Evolutionary conservation across 2,797 vertebrate species (phyloP).

Genomic region (Odontamblyopus rebecca): DNA sequence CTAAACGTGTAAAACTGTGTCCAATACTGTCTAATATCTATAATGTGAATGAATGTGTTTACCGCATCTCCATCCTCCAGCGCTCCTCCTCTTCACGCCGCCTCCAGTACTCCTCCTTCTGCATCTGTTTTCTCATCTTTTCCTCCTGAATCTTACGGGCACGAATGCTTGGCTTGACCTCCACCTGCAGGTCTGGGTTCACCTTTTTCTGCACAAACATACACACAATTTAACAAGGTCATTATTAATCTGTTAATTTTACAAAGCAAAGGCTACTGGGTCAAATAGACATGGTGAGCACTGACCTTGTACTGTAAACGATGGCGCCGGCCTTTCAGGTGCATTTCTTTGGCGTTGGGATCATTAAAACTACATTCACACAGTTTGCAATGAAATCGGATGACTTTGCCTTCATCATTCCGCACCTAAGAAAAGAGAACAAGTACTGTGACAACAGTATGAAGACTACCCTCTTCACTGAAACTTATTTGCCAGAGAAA

Average conservation of each 20-base stretch:
- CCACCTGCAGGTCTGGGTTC: slow-evolving; percentile 97
- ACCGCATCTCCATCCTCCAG: slow-evolving; percentile 99
- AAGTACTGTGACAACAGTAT: background rate
- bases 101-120: slow-evolving; percentile 98
- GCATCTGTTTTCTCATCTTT: slow-evolving; percentile 99
- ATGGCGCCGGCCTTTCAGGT: slow-evolving; percentile 92
- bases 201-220: slow-evolving; percentile 90
- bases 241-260: background rate
- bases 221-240: background rate
- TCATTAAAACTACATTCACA: slow-evolving; percentile 99
- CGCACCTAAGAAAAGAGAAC: slow-evolving; percentile 79
- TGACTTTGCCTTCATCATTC: slow-evolving; percentile 98
- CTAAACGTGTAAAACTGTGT: no score
- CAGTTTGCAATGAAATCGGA: slow-evolving; percentile 96
- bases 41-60: background rate
- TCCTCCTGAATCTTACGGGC: slow-evolving; percentile 98
- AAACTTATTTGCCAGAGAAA: background rate
- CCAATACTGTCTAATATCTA: background rate
- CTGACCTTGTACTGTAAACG: slow-evolving; percentile 94
- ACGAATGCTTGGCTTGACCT: slow-evolving; percentile 97
- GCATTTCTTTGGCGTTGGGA: slow-evolving; percentile 98
- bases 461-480: background rate
- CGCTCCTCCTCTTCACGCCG: slow-evolving; percentile 95
- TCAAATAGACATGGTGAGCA: background rate
- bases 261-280: background rate